Evolutionary conservation across 2,888 invertebrate genomes (phyloP).

Genomic region (Sicus ferrugineus): DNA sequence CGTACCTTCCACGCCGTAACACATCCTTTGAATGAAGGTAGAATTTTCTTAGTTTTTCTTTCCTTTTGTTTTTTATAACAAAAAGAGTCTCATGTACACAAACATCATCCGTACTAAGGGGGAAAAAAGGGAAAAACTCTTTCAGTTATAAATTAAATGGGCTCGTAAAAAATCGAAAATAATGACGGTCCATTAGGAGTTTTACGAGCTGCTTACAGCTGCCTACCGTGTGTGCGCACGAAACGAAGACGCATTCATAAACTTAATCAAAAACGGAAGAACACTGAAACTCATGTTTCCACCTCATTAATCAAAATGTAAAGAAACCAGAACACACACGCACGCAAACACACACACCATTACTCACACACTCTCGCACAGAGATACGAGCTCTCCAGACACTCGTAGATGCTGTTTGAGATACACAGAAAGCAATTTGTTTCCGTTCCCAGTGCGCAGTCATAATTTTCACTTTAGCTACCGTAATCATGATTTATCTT

Average conservation of each 20-base stretch:
- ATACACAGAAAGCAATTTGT: conserved; percentile 25
- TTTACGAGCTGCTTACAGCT: background rate
- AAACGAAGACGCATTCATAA: conserved; percentile 26
- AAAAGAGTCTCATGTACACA: too few relatives aligned
- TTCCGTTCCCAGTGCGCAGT: conserved; percentile 16
- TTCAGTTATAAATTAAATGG: background rate
- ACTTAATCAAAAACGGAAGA: conserved; percentile 34
- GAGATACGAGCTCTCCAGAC: too few relatives aligned
- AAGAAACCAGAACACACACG: conserved; percentile 7
- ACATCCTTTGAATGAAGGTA: too few relatives aligned
- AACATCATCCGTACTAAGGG: too few relatives aligned
- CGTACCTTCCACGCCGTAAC: too few relatives aligned
- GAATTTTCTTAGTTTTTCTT: too few relatives aligned
- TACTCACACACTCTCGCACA: conserved; percentile 10
- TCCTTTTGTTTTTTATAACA: too few relatives aligned
- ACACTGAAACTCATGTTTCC: conserved; percentile 41
- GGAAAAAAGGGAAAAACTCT: background rate
- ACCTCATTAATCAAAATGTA: conserved; percentile 44
- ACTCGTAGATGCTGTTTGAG: too few relatives aligned
- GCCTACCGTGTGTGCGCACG: conserved; percentile 19
- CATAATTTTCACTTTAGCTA: conserved; percentile 32
- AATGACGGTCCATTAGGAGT: conserved; percentile 2
- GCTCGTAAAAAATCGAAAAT: background rate
- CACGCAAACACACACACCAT: background rate
- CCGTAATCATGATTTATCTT: conserved; percentile 31